Conservation (phyloP, 2,888 invertebrate genomes). For the Ophioninae sp. region DNA sequence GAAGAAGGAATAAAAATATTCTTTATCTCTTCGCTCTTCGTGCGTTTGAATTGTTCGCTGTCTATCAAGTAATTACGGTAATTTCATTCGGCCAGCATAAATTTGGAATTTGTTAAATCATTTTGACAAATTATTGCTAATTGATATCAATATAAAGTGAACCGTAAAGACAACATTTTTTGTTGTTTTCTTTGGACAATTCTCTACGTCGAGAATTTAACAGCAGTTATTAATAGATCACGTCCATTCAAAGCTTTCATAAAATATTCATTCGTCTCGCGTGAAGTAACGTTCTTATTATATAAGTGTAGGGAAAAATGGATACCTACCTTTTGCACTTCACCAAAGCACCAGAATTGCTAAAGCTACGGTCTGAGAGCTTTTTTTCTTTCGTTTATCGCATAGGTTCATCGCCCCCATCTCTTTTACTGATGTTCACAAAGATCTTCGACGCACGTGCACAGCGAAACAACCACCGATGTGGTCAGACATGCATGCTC, state of each 20-base stretch:
- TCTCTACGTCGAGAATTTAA: background rate
- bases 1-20: slow-evolving; percentile 5
- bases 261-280: background rate
- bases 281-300: background rate
- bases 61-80: background rate
- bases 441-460: slow-evolving; percentile 27
- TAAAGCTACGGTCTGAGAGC: background rate
- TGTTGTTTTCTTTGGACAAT: background rate
- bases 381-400: slow-evolving; percentile 19
- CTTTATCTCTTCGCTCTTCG: slow-evolving; percentile 4
- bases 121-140: background rate
- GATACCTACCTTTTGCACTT: background rate
- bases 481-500: slow-evolving; percentile 44
- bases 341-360: background rate
- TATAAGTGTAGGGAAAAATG: background rate
- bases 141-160: background rate
- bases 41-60: background rate
- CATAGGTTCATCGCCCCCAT: slow-evolving; percentile 20
- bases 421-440: slow-evolving; percentile 30
- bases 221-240: background rate
- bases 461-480: slow-evolving; percentile 25
- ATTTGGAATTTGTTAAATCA: background rate
- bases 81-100: background rate
- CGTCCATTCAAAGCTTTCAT: background rate
- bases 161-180: background rate